A percentile compares a stretch with the other conserved stretches of the same genome.
phyloP scores from a whole-genome alignment of 2,888 invertebrate species.

The Poecilus cupreus region DNA sequence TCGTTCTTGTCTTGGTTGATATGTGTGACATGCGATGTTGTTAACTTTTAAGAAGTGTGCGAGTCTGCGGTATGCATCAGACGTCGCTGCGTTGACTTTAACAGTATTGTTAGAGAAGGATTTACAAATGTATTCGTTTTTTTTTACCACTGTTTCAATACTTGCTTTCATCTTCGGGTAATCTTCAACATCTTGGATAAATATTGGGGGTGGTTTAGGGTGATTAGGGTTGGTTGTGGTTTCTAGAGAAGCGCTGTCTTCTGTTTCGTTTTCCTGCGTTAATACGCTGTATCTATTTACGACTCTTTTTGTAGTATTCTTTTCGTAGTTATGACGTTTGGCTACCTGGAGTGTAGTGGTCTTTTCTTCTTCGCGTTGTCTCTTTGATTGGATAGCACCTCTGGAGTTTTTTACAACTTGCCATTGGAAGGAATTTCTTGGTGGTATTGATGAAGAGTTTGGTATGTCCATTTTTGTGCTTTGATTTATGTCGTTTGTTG shows the following conservation, averaged over 20 bases:
- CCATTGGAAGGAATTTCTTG: no score
- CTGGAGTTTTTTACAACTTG: no score
- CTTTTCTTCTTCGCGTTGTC: not conserved
- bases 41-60: slow-evolving; percentile 50
- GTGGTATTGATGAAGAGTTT: not conserved
- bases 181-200: not conserved
- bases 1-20: slow-evolving; percentile 59
- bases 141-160: not conserved
- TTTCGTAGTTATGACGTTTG: not conserved
- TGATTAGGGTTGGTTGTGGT: no score
- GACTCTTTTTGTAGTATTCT: not conserved
- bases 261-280: not conserved
- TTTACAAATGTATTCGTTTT: not conserved
- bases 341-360: not conserved
- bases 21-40: slow-evolving; percentile 58
- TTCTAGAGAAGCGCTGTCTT: not conserved
- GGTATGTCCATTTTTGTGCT: not conserved
- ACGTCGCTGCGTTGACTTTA: not conserved
- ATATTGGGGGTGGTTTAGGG: not conserved
- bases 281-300: not conserved
- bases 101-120: not conserved
- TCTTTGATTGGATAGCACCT: no score
- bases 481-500: not conserved
- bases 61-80: not conserved
- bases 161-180: not conserved